phyloP scores from a whole-genome alignment of 2,113 vertebrate genomes.

The Silurus asotus region DNA sequence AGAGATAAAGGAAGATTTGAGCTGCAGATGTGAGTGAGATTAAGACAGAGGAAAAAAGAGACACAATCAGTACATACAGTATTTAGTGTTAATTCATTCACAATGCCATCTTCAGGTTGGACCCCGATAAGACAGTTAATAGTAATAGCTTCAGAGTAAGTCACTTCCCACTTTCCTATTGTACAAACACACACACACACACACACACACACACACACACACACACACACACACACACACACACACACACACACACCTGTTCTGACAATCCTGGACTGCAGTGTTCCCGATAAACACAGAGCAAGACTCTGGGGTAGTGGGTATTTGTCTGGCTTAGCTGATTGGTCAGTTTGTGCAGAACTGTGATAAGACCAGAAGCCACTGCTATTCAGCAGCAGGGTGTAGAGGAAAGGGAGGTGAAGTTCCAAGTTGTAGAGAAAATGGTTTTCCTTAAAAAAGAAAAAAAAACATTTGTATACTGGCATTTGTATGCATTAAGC shows the following conservation, averaged over 20 bases:
- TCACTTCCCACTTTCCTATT: slow-evolving; percentile 17
- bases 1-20: neutral
- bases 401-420: neutral
- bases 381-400: neutral
- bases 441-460: neutral
- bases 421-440: neutral
- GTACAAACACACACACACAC: neutral
- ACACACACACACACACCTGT: slow-evolving; percentile 13
- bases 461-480: neutral
- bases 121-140: slow-evolving; percentile 58
- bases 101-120: slow-evolving; percentile 47
- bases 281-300: slow-evolving; percentile 40
- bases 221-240: neutral
- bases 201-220: slow-evolving; percentile 11
- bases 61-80: neutral
- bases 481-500: neutral
- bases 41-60: neutral
- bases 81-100: slow-evolving; percentile 56
- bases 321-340: slow-evolving; percentile 9
- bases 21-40: neutral
- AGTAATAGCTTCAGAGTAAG: slow-evolving; percentile 46
- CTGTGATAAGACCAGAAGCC: slow-evolving; percentile 41
- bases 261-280: slow-evolving; percentile 14
- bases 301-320: slow-evolving; percentile 12
- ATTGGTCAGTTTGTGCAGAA: slow-evolving; percentile 28